A percentile compares a stretch with the other conserved stretches of the same genome.
Conservation (phyloP, 2,113 vertebrate species). For the Solea solea region DNA sequence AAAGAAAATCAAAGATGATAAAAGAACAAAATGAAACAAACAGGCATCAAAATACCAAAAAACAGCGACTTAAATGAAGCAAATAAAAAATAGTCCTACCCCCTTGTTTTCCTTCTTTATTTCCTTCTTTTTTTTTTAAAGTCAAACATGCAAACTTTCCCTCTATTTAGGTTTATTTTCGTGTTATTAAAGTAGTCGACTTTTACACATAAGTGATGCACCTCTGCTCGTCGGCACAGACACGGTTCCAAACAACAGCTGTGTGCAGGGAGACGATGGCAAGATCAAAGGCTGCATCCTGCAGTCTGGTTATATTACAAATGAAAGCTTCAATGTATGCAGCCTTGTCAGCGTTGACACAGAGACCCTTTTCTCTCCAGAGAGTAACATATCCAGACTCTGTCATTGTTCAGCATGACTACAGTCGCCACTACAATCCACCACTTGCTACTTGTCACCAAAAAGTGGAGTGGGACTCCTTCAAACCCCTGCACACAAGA, state of each 20-base stretch:
- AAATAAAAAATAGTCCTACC: no score
- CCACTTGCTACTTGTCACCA: constrained; percentile 13
- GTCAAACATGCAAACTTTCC: no score
- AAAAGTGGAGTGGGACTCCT: not conserved
- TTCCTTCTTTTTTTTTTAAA: no score
- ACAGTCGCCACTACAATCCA: constrained; percentile 12
- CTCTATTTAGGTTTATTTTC: no score
- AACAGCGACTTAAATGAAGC: no score
- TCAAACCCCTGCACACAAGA: not conserved
- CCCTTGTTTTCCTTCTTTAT: no score
- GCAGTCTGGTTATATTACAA: constrained; percentile 44
- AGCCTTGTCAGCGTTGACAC: constrained; percentile 26
- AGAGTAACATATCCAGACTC: constrained; percentile 11
- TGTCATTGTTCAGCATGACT: constrained; percentile 16
- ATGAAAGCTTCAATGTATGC: constrained; percentile 10
- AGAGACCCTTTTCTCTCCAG: constrained; percentile 11
- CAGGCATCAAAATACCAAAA: no score
- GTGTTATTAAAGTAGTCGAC: not conserved
- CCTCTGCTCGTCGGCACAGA: constrained; percentile 18
- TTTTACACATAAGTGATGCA: constrained; percentile 33
- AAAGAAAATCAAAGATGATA: not conserved
- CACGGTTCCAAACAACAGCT: constrained; percentile 28
- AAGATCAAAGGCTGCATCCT: constrained; percentile 62
- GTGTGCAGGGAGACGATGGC: constrained; percentile 43
- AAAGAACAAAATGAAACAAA: not conserved